Base-by-base conservation (phyloP, 2,113 vertebrate genomes). In the Dromas ardeola region DNA sequence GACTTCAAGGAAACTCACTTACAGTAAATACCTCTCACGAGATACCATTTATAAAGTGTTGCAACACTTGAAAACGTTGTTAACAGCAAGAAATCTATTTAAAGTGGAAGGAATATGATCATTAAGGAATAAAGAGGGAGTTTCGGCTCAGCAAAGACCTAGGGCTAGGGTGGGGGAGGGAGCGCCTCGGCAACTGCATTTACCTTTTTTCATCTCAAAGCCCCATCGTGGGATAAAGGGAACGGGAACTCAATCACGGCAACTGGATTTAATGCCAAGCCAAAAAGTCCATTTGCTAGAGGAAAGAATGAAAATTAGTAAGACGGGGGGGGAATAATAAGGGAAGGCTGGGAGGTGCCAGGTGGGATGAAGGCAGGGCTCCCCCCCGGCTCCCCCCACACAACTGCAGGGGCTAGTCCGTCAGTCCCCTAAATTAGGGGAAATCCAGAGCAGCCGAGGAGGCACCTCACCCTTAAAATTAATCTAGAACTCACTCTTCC, bases 21-120 rank as follows among this genome's bases (percentile, higher is more conserved):
- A 23, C 36, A 0, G 76, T 38, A 72, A 86, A 82, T 21, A 72
- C 65, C 29, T 77, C 85, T 55, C 86, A n/a, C 2, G 7, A 90
- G 81, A 86, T 62, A 23, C 47, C 53, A 30, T 45, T 78, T 43
- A 47, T 45, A 14, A 81, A 95, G 86, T 45, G 81, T 50, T 89
- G 93, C 81, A 66, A 82, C 81, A 40, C 86, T 62, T 62, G 81
- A 72, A 82, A 85, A 67, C 6, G 4, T 49, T 56, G 63, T 56
- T 78, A 67, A 56, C 90, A 78, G 90, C 94, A 78, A 81, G 77
- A 95, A 77, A 67, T 56, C 71, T 73, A 17, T 52, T 86, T 56
- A 72, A 90, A 81, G 86, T 50, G 65, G 76, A 82, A 90, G 81
- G 81, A 90, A 86, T 78, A 81, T 11, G 77, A 95, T 72, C 90